Evolutionary conservation across 2,888 invertebrate species (phyloP).

Genomic region (Drosophila longiperda): DNA sequence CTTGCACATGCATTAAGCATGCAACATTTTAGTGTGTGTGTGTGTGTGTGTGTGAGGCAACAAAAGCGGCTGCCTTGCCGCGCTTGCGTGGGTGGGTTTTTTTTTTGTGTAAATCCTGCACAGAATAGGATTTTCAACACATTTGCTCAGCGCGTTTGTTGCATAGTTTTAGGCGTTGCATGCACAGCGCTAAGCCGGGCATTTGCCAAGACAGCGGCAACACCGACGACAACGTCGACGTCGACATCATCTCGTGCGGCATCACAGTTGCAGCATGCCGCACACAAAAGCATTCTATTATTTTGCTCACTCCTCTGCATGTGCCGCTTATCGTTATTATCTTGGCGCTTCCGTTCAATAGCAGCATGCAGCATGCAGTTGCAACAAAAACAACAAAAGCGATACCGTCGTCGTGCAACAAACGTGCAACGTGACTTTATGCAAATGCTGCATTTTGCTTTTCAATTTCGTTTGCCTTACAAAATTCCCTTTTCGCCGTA

Average conservation of each 20-base stretch:
- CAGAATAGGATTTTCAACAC: slow-evolving; percentile 73
- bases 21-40: slow-evolving; percentile 28
- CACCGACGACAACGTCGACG: slow-evolving; percentile 2
- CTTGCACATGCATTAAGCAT: slow-evolving; percentile 1
- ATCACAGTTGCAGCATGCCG: slow-evolving; percentile 44
- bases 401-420: not conserved
- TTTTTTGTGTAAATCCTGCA: slow-evolving; percentile 59
- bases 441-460: slow-evolving; percentile 79
- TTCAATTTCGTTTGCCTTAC: slow-evolving; percentile 71
- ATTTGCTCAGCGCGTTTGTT: slow-evolving; percentile 55
- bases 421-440: slow-evolving; percentile 58
- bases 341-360: slow-evolving; percentile 66
- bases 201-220: slow-evolving; percentile 35
- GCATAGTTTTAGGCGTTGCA: slow-evolving; percentile 76
- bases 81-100: slow-evolving; percentile 23
- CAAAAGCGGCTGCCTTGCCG: slow-evolving; percentile 28
- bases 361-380: slow-evolving; percentile 24
- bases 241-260: slow-evolving; percentile 10
- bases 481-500: slow-evolving; percentile 35
- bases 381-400: not conserved
- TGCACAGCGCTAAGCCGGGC: slow-evolving; percentile 48
- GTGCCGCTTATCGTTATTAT: slow-evolving; percentile 59
- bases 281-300: slow-evolving; percentile 59
- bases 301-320: slow-evolving; percentile 33
- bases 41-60: slow-evolving; percentile 25